Conservation (phyloP, 2,888 invertebrate genomes). For the Cylindroiulus punctatus region DNA sequence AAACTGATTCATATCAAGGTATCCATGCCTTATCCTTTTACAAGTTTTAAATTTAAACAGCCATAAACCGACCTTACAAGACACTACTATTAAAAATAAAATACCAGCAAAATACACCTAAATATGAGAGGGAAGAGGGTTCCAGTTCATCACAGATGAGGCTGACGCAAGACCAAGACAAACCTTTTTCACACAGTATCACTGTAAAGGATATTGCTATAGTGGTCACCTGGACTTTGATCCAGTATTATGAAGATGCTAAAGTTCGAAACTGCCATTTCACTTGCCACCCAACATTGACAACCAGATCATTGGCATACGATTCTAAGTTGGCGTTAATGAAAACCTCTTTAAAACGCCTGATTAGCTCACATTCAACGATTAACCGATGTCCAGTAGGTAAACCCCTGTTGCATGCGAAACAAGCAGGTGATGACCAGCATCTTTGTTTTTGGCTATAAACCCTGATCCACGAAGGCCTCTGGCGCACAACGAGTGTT, state of each 20-base stretch:
- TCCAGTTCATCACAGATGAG: not conserved
- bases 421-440: slow-evolving; percentile 39
- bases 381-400: not conserved
- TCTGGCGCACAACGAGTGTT: not conserved
- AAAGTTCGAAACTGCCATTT: slow-evolving; percentile 29
- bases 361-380: not conserved
- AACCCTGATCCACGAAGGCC: not conserved
- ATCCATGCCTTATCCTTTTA: no score
- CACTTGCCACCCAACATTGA: not conserved
- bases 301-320: slow-evolving; percentile 1
- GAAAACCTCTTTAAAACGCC: not conserved
- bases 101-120: no score
- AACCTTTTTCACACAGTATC: not conserved
- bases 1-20: no score
- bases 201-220: not conserved
- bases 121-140: no score
- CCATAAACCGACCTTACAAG: no score
- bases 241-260: not conserved
- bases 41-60: no score
- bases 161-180: not conserved
- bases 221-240: slow-evolving; percentile 17
- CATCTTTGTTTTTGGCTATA: not conserved
- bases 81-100: not conserved
- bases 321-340: not conserved
- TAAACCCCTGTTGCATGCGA: not conserved